phyloP scores from a whole-genome alignment of 2,888 invertebrate genomes.

The Hydropsyche betteni region DNA sequence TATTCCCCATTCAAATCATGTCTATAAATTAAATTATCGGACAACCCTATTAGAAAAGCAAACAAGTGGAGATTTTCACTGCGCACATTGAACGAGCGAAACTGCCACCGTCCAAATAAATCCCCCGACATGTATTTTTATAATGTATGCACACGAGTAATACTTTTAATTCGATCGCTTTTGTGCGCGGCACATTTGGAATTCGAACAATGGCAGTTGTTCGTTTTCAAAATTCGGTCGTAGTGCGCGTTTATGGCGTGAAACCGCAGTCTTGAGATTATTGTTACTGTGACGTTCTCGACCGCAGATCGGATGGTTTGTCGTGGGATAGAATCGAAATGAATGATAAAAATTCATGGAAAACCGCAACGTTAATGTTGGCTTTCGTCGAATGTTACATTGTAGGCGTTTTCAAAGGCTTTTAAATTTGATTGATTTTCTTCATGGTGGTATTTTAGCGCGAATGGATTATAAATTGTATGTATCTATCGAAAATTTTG shows the following conservation, averaged over 20 bases:
- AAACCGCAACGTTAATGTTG: slow-evolving; percentile 22
- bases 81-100: neutral
- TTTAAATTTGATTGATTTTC: too few species aligned
- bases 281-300: neutral
- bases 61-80: slow-evolving; percentile 6
- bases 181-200: neutral
- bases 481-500: too few species aligned
- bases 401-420: neutral
- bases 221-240: neutral
- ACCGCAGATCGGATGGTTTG: slow-evolving; percentile 22
- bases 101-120: neutral
- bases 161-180: neutral
- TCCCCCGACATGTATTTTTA: neutral
- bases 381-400: neutral
- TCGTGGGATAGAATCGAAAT: slow-evolving; percentile 2
- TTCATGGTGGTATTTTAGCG: too few species aligned
- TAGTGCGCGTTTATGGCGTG: neutral
- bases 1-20: too few species aligned
- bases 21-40: too few species aligned
- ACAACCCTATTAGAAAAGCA: neutral
- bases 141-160: neutral
- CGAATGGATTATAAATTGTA: too few species aligned
- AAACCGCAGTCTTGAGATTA: slow-evolving; percentile 15
- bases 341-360: slow-evolving; percentile 4
- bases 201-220: neutral